Evolutionary conservation across 2,113 vertebrate genomes (phyloP).

Genomic region (Mus musculus): DNA sequence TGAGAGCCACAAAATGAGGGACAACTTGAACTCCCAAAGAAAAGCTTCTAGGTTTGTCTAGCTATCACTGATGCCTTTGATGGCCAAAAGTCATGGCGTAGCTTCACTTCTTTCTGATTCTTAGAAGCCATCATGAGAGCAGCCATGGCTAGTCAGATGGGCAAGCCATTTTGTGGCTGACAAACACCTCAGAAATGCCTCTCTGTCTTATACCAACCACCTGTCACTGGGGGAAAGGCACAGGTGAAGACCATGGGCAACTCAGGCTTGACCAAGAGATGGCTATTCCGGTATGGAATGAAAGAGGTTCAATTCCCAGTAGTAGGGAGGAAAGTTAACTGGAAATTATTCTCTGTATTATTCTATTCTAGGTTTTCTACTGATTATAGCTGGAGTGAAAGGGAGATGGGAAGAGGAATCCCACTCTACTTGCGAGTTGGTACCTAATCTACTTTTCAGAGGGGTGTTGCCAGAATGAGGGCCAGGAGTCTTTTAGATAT

Average conservation of each 20-base stretch:
- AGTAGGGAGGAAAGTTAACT: background rate
- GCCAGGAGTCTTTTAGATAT: background rate
- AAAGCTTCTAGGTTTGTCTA: constrained; percentile 9
- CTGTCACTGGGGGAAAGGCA: background rate
- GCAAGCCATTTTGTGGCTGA: background rate
- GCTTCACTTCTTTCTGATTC: background rate
- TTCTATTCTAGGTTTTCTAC: background rate
- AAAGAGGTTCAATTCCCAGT: background rate
- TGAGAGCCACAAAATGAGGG: background rate
- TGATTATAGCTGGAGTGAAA: background rate
- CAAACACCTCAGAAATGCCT: background rate
- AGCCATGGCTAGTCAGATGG: background rate
- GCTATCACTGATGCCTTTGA: background rate
- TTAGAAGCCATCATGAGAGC: background rate
- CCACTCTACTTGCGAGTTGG: background rate
- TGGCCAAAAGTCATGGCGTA: background rate
- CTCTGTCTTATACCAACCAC: background rate
- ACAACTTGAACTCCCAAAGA: background rate
- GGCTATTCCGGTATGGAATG: background rate
- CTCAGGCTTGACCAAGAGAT: background rate
- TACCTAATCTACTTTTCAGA: background rate
- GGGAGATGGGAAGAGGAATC: background rate
- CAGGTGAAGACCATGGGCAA: background rate
- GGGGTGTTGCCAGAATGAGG: background rate
- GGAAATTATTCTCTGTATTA: constrained; percentile 1